A percentile compares a stretch with the other conserved stretches of the same genome.
Evolutionary conservation across 64 coral and sea anemone species (phyloP).

Genomic region (Hydrozoanthus tunicans): DNA sequence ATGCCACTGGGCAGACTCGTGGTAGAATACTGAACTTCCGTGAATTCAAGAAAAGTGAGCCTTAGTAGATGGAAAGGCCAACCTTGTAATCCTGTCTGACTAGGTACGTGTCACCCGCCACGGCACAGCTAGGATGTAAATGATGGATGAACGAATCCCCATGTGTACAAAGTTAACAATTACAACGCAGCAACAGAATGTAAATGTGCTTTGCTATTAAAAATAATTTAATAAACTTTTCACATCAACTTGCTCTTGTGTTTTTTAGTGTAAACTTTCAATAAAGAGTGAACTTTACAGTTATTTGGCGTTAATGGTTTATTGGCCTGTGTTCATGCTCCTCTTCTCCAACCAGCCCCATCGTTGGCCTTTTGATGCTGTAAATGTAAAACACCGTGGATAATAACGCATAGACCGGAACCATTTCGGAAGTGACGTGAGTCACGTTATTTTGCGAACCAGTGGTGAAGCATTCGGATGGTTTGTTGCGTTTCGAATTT

Average conservation of each 20-base stretch:
- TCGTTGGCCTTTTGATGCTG: too few relatives aligned
- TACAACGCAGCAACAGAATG: conserved; percentile 71
- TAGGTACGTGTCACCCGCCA: conserved; percentile 14
- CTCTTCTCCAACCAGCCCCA: too few relatives aligned
- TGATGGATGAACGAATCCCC: conserved; percentile 56
- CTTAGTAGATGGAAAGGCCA: conserved; percentile 20
- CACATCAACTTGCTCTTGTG: conserved; percentile 43
- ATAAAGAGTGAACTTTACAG: conserved; percentile 62
- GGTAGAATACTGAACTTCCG: conserved; percentile 3
- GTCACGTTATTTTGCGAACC: too few relatives aligned
- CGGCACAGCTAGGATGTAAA: conserved; percentile 85
- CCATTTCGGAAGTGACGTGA: too few relatives aligned
- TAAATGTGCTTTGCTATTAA: conserved; percentile 96
- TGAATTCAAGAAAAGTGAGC: conserved; percentile 24
- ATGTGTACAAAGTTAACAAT: conserved; percentile 82
- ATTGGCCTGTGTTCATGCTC: not conserved
- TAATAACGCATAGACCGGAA: too few relatives aligned
- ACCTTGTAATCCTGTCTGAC: conserved; percentile 1
- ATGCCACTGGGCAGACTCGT: not conserved
- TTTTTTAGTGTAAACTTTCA: conserved; percentile 74
- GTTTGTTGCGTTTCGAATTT: too few relatives aligned
- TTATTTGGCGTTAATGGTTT: not conserved
- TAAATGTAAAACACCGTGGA: too few relatives aligned
- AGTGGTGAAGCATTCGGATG: too few relatives aligned
- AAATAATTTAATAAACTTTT: conserved; percentile 95